Evolutionary conservation across 2,888 invertebrate genomes (phyloP).

Genomic region (Podabrus alpinus): DNA sequence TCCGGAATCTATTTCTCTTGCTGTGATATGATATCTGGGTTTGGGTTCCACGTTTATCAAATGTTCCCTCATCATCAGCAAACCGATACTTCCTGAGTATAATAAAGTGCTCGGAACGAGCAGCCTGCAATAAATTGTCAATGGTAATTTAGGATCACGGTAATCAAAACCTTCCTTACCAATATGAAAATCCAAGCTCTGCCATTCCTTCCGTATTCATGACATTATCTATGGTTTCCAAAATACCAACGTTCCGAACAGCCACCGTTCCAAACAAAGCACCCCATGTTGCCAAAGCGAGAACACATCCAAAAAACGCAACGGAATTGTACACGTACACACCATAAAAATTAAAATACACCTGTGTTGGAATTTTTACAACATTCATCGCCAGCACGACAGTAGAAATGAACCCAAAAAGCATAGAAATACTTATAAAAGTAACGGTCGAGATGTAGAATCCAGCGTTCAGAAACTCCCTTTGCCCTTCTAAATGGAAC

Average conservation of each 20-base stretch:
- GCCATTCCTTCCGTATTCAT: conserved; percentile 47
- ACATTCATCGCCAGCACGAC: conserved; percentile 64
- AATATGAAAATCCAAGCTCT: conserved; percentile 56
- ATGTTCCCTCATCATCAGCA: conserved; percentile 49
- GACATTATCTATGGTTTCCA: conserved; percentile 48
- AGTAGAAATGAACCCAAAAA: conserved; percentile 57
- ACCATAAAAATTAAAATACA: conserved; percentile 62
- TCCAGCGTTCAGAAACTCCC: conserved; percentile 51
- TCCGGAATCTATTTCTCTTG: conserved; percentile 32
- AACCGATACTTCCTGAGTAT: conserved; percentile 46
- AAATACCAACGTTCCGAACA: conserved; percentile 50
- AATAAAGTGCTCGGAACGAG: conserved; percentile 41
- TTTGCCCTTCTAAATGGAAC: conserved; percentile 27
- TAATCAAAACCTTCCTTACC: conserved; percentile 43
- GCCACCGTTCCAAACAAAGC: conserved; percentile 47
- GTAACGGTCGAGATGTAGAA: conserved; percentile 63
- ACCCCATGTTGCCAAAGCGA: conserved; percentile 54
- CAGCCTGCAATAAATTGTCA: conserved; percentile 45
- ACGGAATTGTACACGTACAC: conserved; percentile 65
- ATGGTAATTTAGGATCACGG: neutral
- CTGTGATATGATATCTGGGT: conserved; percentile 33
- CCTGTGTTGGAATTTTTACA: conserved; percentile 63
- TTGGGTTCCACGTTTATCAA: conserved; percentile 46
- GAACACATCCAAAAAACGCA: conserved; percentile 48
- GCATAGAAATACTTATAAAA: conserved; percentile 58